Conservation (phyloP, 2,113 vertebrate species). For the Empidonax alnorum region DNA sequence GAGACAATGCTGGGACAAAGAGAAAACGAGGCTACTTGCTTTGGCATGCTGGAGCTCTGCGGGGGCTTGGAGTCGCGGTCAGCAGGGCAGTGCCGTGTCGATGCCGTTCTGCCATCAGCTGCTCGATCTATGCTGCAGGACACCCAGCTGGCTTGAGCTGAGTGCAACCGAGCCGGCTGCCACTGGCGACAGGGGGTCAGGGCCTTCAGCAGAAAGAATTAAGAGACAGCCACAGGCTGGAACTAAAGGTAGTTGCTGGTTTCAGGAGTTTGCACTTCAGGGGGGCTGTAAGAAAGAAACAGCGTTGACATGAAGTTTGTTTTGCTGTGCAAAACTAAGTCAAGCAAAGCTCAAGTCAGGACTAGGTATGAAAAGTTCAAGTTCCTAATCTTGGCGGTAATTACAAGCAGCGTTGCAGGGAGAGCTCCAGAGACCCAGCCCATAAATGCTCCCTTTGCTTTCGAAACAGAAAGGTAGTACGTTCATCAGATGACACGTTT, state of each 20-base stretch:
- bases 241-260: accelerated
- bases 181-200: background rate
- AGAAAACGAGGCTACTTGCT: background rate
- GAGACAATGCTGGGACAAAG: accelerated
- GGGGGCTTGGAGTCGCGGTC: accelerated
- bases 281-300: background rate
- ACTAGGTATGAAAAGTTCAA: background rate
- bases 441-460: background rate
- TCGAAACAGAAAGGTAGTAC: background rate
- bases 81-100: background rate
- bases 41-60: background rate
- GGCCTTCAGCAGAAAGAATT: background rate
- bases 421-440: background rate
- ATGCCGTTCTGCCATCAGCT: background rate
- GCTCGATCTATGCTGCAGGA: background rate
- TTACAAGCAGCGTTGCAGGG: background rate
- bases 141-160: background rate
- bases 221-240: background rate
- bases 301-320: background rate
- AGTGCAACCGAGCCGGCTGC: background rate
- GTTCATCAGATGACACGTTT: background rate
- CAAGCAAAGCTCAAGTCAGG: background rate
- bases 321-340: background rate
- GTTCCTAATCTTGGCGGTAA: background rate
- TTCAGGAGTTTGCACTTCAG: background rate